A percentile compares a stretch with the other conserved stretches of the same genome.
phyloP scores from a whole-genome alignment of 2,888 invertebrate species.

The Drosophila dives region DNA sequence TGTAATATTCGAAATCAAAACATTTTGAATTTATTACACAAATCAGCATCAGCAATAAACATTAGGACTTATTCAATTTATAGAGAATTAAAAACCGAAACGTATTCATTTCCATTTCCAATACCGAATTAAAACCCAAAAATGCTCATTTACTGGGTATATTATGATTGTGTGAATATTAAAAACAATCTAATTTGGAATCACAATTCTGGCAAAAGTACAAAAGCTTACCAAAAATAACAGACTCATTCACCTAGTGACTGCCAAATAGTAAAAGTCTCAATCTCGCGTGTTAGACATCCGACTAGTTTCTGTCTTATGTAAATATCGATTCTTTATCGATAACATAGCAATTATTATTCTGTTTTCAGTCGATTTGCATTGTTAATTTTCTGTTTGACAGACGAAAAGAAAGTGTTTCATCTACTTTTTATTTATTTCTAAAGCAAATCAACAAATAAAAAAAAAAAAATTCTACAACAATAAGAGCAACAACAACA shows the following conservation, averaged over 20 bases:
- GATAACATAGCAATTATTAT: constrained; percentile 59
- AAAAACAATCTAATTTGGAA: background rate
- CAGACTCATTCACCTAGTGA: background rate
- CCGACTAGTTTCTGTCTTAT: constrained; percentile 18
- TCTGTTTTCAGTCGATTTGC: constrained; percentile 61
- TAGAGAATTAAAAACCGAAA: background rate
- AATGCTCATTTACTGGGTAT: background rate
- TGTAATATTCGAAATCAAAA: background rate
- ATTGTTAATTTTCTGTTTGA: constrained; percentile 44
- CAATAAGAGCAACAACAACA: constrained; percentile 16
- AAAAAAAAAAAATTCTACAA: constrained; percentile 12
- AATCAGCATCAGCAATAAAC: background rate
- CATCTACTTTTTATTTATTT: constrained; percentile 35
- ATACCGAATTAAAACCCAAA: background rate
- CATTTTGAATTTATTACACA: background rate
- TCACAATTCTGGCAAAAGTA: background rate
- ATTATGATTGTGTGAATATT: background rate
- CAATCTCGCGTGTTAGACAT: background rate
- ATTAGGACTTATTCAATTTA: background rate
- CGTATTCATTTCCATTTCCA: constrained; percentile 10
- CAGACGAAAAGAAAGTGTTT: constrained; percentile 59
- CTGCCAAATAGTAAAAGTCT: constrained; percentile 13
- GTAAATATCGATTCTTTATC: constrained; percentile 63
- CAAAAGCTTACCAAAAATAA: background rate
- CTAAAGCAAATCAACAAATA: constrained; percentile 63